A percentile compares a stretch with the other conserved stretches of the same genome.
Conservation (phyloP, 2,113 vertebrate species). For the Dicentrarchus labrax region DNA sequence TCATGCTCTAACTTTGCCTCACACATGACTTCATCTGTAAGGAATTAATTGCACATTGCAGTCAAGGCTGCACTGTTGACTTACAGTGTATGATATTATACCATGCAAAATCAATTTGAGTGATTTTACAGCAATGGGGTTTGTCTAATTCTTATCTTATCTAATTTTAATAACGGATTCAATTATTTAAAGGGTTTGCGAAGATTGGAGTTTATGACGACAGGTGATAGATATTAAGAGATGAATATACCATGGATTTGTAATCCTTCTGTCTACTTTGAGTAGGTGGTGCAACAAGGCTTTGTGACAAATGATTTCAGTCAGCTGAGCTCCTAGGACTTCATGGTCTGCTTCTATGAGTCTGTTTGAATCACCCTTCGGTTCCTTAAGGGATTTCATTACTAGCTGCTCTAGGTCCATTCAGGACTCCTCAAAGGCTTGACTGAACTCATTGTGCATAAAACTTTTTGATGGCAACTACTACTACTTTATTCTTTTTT, state of each 20-base stretch:
- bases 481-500: conserved; percentile 49
- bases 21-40: conserved; percentile 6
- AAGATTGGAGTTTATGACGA: neutral
- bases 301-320: conserved; percentile 41
- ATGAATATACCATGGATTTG: neutral
- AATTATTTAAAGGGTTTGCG: neutral
- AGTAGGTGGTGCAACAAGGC: conserved; percentile 36
- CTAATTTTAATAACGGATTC: neutral
- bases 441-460: conserved; percentile 61
- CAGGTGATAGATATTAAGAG: neutral
- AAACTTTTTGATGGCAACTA: conserved; percentile 39
- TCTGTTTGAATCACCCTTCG: conserved; percentile 54
- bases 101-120: neutral
- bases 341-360: conserved; percentile 22
- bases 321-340: conserved; percentile 31
- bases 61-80: neutral
- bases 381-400: conserved; percentile 67
- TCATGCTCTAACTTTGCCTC: conserved; percentile 12
- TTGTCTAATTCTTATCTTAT: neutral
- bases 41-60: conserved; percentile 7
- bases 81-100: neutral
- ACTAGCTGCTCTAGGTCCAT: conserved; percentile 41
- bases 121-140: neutral
- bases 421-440: conserved; percentile 50
- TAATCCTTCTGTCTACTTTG: conserved; percentile 10